These are phyloP conservation scores for Thelaira solivaga DNA, from an alignment of 2,888 invertebrate species.

Conservation along the genomic window DNA sequence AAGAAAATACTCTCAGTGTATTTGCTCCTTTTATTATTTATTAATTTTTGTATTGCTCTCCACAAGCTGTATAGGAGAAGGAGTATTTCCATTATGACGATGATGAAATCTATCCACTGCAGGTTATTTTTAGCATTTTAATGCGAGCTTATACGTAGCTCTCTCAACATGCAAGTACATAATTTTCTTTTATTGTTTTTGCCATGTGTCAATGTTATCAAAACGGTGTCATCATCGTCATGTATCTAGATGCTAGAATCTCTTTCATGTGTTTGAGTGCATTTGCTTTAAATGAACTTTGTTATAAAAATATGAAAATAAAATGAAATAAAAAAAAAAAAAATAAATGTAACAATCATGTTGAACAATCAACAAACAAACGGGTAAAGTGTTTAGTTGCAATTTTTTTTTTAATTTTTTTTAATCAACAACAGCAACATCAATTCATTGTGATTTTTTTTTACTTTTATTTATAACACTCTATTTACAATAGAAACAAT, in stretches of 20 bases:
- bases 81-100: slow-evolving; percentile 30
- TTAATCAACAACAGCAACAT: slow-evolving; percentile 24
- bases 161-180: neutral
- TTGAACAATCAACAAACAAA: slow-evolving; percentile 41
- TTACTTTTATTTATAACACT: slow-evolving; percentile 32
- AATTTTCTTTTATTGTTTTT: slow-evolving; percentile 5
- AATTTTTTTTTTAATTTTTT: neutral
- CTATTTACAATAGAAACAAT: slow-evolving; percentile 46
- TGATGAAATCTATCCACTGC: slow-evolving; percentile 59
- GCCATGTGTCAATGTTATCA: slow-evolving; percentile 58
- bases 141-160: neutral
- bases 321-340: neutral
- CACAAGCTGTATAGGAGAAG: neutral
- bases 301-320: too few relatives aligned
- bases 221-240: slow-evolving; percentile 54
- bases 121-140: slow-evolving; percentile 32
- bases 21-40: too few relatives aligned
- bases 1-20: too few relatives aligned
- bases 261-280: slow-evolving; percentile 10
- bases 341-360: slow-evolving; percentile 33
- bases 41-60: neutral
- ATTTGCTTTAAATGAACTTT: too few relatives aligned
- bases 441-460: slow-evolving; percentile 33
- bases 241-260: neutral
- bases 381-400: slow-evolving; percentile 2